Evolutionary conservation across 1,140 invertebrate genomes (phyloP).

Genomic region (Palaemon carinicauda): DNA sequence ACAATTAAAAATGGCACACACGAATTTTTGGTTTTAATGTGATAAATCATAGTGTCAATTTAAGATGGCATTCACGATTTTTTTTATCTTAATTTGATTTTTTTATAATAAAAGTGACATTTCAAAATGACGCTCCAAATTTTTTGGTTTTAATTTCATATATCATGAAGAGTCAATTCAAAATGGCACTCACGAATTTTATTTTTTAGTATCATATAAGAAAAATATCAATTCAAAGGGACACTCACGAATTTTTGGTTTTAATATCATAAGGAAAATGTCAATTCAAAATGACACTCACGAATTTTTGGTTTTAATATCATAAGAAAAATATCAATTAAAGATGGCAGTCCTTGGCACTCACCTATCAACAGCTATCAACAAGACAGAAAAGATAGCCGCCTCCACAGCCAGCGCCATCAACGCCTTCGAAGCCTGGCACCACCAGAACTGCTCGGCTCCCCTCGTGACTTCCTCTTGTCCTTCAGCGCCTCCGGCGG

Average conservation of each 20-base stretch:
- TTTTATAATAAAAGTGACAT: no score
- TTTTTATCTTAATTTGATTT: no score
- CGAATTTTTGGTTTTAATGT: no score
- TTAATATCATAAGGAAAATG: neutral
- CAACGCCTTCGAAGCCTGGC: constrained; percentile 38
- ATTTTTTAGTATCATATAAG: neutral
- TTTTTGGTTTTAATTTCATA: no score
- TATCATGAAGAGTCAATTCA: no score
- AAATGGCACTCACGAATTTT: neutral
- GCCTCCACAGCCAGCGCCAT: constrained; percentile 45
- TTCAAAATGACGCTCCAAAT: no score
- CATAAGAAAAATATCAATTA: neutral
- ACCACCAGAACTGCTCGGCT: constrained; percentile 46
- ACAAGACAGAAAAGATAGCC: constrained; percentile 37
- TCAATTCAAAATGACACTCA: neutral
- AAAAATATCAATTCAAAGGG: no score
- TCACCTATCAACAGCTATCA: constrained; percentile 44
- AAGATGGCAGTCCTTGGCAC: neutral
- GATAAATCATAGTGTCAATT: no score
- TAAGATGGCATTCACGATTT: no score
- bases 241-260: neutral
- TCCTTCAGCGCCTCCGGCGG: constrained; percentile 6
- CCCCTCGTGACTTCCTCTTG: neutral
- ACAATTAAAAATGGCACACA: no score
- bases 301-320: neutral